Evolutionary conservation across 2,797 vertebrate species (phyloP).

Genomic region (Bryconaethiops microstoma): DNA sequence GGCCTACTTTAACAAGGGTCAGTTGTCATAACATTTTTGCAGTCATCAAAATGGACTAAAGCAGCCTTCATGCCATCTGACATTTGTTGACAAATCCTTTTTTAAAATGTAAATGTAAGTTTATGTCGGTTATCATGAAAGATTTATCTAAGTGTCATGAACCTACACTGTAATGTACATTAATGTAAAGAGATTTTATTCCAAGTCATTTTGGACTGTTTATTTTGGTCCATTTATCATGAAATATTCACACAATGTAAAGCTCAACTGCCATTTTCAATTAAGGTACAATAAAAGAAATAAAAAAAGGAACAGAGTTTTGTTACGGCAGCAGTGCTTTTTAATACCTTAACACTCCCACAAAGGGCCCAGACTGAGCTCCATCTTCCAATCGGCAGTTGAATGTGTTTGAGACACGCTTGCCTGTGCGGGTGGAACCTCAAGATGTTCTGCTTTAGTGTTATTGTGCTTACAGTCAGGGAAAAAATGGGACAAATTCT

Average conservation of each 20-base stretch:
- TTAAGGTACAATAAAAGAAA: background rate
- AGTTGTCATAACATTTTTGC: too few relatives aligned
- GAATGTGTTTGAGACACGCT: background rate
- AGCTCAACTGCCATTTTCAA: background rate
- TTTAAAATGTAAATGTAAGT: too few relatives aligned
- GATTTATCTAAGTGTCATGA: too few relatives aligned
- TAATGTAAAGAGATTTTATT: too few relatives aligned
- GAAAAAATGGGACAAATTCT: constrained; percentile 36
- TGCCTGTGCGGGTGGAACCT: background rate
- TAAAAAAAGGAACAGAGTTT: background rate
- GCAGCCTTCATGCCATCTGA: too few relatives aligned
- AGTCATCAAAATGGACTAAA: too few relatives aligned
- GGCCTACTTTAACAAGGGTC: too few relatives aligned
- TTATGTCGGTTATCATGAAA: too few relatives aligned
- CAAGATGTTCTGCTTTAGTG: background rate
- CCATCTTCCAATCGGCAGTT: background rate
- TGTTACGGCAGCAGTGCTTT: background rate
- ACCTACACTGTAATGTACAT: too few relatives aligned
- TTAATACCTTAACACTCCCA: background rate
- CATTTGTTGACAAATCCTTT: too few relatives aligned
- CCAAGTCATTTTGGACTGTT: background rate
- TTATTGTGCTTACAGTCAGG: constrained; percentile 34
- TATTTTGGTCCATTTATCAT: background rate
- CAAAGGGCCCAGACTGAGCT: background rate
- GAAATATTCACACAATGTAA: too few relatives aligned